phyloP scores from a whole-genome alignment of 2,888 invertebrate genomes.

The Caenorhabditis sp. region DNA sequence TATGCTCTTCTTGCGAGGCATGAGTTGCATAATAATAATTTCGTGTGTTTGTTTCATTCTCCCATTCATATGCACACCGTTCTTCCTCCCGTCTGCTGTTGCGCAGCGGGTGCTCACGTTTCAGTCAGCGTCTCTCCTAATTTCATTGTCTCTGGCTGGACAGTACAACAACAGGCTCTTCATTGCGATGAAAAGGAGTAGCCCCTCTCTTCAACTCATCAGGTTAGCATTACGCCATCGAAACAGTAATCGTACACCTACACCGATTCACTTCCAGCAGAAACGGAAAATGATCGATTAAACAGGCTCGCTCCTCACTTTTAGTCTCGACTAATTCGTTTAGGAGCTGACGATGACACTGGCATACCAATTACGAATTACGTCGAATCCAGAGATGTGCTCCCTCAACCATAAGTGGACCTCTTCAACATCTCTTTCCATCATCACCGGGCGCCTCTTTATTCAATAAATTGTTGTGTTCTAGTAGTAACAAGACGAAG shows the following conservation, averaged over 20 bases:
- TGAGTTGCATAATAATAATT: slow-evolving; percentile 51
- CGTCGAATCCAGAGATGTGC: slow-evolving; percentile 60
- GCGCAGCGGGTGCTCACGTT: slow-evolving; percentile 65
- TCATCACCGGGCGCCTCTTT: slow-evolving; percentile 63
- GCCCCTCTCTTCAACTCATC: slow-evolving; percentile 15
- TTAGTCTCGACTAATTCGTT: slow-evolving; percentile 57
- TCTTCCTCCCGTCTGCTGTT: slow-evolving; percentile 53
- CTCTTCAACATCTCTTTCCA: slow-evolving; percentile 58
- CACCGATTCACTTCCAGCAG: slow-evolving; percentile 42
- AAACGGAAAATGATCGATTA: slow-evolving; percentile 35
- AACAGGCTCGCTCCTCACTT: slow-evolving; percentile 23
- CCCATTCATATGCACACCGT: slow-evolving; percentile 60
- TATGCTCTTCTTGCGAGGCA: slow-evolving; percentile 1
- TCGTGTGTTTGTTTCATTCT: slow-evolving; percentile 62
- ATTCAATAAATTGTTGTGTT: slow-evolving; percentile 61
- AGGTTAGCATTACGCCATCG: slow-evolving; percentile 52
- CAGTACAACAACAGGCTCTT: slow-evolving; percentile 59
- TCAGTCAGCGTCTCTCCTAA: slow-evolving; percentile 41
- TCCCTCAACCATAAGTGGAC: slow-evolving; percentile 59
- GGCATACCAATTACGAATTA: slow-evolving; percentile 65
- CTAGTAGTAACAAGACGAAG: slow-evolving; percentile 33
- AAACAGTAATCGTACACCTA: slow-evolving; percentile 57
- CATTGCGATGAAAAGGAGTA: slow-evolving; percentile 48
- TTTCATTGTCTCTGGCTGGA: slow-evolving; percentile 13
- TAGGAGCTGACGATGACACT: slow-evolving; percentile 59